Evolutionary conservation across 2,888 invertebrate species (phyloP), one percentile per base, ranked within the genome.

Genomic region (Melanchra persicariae): DNA sequence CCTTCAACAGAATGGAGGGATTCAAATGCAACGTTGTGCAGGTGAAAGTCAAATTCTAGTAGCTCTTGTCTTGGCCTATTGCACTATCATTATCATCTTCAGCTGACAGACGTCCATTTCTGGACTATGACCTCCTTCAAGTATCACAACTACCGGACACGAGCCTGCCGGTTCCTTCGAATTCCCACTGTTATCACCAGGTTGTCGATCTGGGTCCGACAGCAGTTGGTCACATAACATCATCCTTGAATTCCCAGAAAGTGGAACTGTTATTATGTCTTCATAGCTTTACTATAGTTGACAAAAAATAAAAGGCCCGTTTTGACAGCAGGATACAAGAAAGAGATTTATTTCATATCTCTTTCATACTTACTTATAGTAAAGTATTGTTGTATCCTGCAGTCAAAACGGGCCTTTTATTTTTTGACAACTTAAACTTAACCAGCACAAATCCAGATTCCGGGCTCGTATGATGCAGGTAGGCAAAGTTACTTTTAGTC

Each of bases 1-100:
- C 98, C 0, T 98, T 99, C 92, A 99, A 99, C 94, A 96, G 97
- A 64, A 98, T 99, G 93, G 97, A 98, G 83, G 99, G 99, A 22
- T 97, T 98, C 92, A 96, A 95, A 52, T 99, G 99, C 89, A 99
- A 99, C 91, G 95, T 97, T 4, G 97, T 97, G 4, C 97, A 96
- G 94, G 96, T 95, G 61, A 17, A 24, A 17, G 26, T 30, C 8
- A 8, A 22, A 4, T n/a, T 10, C 19, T 30, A 12, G 15, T 49
- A 49, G 24, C 24, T 24, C 1, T 1, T 52, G 26, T 51, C 15
- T 24, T 51, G 17, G 15, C 24, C 15, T 6, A 5, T 1, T 26
- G 7, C 26, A 26, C 8, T 26, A 17, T 17, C 8, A 17, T 19
- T 26, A 52, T 26, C 17, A 24, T 26, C 51, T 24, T 15, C 45